Evolutionary conservation across 2,888 invertebrate species (phyloP).

Genomic region (Drosophila subquinaria): DNA sequence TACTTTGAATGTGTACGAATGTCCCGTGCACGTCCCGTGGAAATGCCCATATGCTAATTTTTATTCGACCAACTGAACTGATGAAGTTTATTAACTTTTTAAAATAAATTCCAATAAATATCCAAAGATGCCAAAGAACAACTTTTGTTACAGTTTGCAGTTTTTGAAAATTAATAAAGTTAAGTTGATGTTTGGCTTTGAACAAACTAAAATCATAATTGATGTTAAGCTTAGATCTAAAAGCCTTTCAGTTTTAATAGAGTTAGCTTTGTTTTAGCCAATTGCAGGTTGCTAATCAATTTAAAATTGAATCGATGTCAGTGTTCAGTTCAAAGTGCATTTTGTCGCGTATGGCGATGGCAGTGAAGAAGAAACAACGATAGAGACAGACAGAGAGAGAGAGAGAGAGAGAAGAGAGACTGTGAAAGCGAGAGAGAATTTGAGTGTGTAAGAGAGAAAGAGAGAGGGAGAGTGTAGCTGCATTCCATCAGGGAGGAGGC

Average conservation of each 20-base stretch:
- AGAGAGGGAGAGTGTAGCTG: background rate
- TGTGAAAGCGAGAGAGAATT: background rate
- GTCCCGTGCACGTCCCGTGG: no score
- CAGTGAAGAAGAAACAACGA: background rate
- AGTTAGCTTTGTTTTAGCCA: background rate
- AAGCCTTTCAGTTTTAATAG: background rate
- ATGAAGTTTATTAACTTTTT: no score
- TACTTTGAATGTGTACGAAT: no score
- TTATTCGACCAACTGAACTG: no score
- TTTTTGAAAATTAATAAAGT: no score
- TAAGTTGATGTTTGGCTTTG: no score
- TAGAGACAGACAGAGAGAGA: background rate
- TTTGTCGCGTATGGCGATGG: background rate
- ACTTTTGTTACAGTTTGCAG: no score
- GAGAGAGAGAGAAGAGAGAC: background rate
- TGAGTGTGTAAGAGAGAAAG: background rate
- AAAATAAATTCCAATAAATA: no score
- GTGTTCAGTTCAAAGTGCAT: conserved; percentile 16
- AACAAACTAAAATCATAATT: no score
- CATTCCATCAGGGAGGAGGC: background rate
- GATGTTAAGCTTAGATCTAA: no score
- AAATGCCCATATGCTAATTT: no score
- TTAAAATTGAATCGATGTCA: conserved; percentile 2
- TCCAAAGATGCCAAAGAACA: no score
- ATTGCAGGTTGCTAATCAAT: background rate